Evolutionary conservation across 2,888 invertebrate genomes (phyloP).

Genomic region (Orthonychiurus folsomi): DNA sequence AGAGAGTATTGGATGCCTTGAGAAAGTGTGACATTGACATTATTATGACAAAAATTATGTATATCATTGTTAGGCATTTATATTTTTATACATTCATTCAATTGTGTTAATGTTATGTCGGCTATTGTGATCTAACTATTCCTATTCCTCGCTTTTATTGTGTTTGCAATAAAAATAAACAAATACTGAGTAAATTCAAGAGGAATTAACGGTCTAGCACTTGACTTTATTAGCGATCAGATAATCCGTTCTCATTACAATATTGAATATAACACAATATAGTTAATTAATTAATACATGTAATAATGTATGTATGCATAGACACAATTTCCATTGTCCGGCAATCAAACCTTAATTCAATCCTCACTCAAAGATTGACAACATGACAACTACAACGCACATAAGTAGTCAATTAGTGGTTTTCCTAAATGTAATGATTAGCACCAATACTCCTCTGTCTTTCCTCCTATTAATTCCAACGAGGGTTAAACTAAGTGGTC

Average conservation of each 20-base stretch:
- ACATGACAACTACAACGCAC: not conserved
- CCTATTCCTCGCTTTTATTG: not conserved
- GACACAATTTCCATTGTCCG: not conserved
- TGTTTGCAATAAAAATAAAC: not conserved
- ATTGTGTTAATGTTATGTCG: no score
- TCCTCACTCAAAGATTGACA: not conserved
- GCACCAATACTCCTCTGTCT: slow-evolving; percentile 1
- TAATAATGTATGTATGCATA: not conserved
- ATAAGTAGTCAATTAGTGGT: not conserved
- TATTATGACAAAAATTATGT: no score
- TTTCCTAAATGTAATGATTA: not conserved
- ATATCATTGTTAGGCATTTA: no score
- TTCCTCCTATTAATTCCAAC: not conserved
- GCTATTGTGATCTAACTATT: no score
- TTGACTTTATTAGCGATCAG: not conserved
- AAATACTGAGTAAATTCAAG: not conserved
- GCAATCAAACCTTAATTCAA: not conserved
- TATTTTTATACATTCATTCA: no score
- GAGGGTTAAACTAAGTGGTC: no score
- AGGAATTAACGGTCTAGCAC: not conserved
- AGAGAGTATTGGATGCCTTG: no score
- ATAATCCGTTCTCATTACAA: not conserved
- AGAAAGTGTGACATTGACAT: no score
- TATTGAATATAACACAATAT: slow-evolving; percentile 1
- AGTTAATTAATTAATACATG: not conserved